Percentiles rank a stretch among this genome's conserved stretches.
phyloP scores from a whole-genome alignment of 2,797 vertebrate genomes.

The Aeoliscus strigatus region DNA sequence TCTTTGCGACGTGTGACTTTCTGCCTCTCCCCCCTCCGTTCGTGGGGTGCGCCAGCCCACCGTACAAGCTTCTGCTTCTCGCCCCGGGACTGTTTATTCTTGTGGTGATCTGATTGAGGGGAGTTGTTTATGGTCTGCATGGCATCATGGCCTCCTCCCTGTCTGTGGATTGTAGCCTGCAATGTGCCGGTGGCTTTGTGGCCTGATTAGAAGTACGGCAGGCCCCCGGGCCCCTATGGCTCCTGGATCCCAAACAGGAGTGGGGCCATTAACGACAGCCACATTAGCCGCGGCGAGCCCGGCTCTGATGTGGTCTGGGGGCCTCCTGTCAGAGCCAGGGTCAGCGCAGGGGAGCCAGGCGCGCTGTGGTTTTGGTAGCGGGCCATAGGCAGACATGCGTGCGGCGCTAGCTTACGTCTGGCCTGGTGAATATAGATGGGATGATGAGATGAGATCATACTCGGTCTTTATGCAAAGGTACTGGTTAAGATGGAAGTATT shows the following conservation, averaged over 20 bases:
- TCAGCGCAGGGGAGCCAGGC: slow-evolving; percentile 46
- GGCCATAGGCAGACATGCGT: slow-evolving; percentile 54
- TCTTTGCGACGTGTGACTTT: slow-evolving; percentile 3
- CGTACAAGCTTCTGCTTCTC: slow-evolving; percentile 16
- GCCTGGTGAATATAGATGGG: slow-evolving; percentile 54
- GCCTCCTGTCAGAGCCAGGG: slow-evolving; percentile 59
- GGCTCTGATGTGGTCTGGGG: slow-evolving; percentile 64
- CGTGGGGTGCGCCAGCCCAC: slow-evolving; percentile 18
- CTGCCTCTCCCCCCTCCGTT: slow-evolving; percentile 4
- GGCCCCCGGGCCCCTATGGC: slow-evolving; percentile 35
- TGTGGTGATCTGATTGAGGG: slow-evolving; percentile 51
- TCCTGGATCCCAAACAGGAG: slow-evolving; percentile 58
- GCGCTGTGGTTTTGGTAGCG: slow-evolving; percentile 52
- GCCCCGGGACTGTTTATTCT: slow-evolving; percentile 60
- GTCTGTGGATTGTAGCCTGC: slow-evolving; percentile 58
- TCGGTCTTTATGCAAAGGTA: slow-evolving; percentile 39
- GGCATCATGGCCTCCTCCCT: slow-evolving; percentile 59
- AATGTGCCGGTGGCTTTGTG: slow-evolving; percentile 54
- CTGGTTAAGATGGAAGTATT: slow-evolving; percentile 53
- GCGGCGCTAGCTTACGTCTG: slow-evolving; percentile 26
- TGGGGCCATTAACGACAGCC: slow-evolving; percentile 62
- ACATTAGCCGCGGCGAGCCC: slow-evolving; percentile 60
- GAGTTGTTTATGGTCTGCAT: slow-evolving; percentile 65
- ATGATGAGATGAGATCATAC: slow-evolving; percentile 52
- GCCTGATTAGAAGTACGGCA: slow-evolving; percentile 63